These are phyloP conservation scores for Drosophila teissieri DNA, from an alignment of 1,140 invertebrate species.

Conservation along the genomic window DNA sequence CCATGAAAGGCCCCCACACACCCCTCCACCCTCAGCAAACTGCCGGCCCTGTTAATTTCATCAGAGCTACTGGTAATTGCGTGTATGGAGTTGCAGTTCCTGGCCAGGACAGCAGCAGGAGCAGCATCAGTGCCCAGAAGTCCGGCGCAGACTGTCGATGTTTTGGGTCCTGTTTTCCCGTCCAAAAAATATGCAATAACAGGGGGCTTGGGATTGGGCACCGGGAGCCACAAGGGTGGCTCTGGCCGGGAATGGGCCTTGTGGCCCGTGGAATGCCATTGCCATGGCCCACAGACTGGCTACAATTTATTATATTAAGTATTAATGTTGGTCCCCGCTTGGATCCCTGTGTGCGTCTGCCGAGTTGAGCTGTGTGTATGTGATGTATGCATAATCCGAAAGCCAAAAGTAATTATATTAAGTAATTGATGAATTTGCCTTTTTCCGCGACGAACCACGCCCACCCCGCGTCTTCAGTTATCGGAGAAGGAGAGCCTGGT, in stretches of 20 bases:
- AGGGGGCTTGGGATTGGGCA: background rate
- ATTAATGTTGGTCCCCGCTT: slow-evolving; percentile 70
- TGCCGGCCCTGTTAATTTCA: slow-evolving; percentile 73
- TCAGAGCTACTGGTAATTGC: slow-evolving; percentile 81
- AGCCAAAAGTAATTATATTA: slow-evolving; percentile 84
- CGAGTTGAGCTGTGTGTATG: slow-evolving; percentile 10
- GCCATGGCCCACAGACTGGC: slow-evolving; percentile 72
- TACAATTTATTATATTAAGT: slow-evolving; percentile 83
- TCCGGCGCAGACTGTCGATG: slow-evolving; percentile 32
- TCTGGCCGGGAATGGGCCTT: slow-evolving; percentile 16
- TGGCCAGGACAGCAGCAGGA: slow-evolving; percentile 10
- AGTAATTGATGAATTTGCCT: slow-evolving; percentile 83
- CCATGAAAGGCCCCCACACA: slow-evolving; percentile 7
- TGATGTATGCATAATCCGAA: slow-evolving; percentile 79
- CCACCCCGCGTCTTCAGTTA: background rate
- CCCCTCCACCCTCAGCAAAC: background rate
- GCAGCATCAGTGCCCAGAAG: slow-evolving; percentile 25
- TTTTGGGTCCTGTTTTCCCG: slow-evolving; percentile 48
- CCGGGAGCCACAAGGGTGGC: background rate
- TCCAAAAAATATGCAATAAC: slow-evolving; percentile 61
- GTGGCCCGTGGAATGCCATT: slow-evolving; percentile 55
- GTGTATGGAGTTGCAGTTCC: slow-evolving; percentile 65
- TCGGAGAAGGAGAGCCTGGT: background rate
- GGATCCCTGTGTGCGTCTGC: background rate
- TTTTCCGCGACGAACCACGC: slow-evolving; percentile 59